phyloP scores from a whole-genome alignment of 1,140 invertebrate genomes.

The Brachionus rubens region DNA sequence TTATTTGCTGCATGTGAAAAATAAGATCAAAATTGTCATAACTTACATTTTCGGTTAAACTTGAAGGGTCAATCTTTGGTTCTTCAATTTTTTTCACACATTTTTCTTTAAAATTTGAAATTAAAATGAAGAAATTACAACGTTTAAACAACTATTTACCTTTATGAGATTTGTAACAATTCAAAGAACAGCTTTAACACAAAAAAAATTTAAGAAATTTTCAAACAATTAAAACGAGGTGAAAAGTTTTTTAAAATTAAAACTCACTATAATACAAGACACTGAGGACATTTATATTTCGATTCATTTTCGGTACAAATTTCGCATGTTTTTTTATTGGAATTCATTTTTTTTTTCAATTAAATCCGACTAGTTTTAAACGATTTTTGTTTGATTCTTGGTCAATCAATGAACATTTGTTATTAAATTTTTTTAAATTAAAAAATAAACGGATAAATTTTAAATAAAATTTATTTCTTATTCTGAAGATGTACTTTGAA shows the following conservation, averaged over 20 bases:
- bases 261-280: constrained; percentile 36
- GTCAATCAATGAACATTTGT: too few relatives aligned
- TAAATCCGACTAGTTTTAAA: too few relatives aligned
- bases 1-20: too few relatives aligned
- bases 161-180: constrained; percentile 38
- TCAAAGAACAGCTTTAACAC: constrained; percentile 17
- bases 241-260: background rate
- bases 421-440: too few relatives aligned
- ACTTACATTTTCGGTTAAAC: too few relatives aligned
- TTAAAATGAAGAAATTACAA: background rate
- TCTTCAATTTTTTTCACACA: background rate
- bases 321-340: constrained; percentile 10
- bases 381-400: too few relatives aligned
- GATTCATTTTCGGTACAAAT: constrained; percentile 1
- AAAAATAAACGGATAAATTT: too few relatives aligned
- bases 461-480: too few relatives aligned
- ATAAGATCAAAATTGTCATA: too few relatives aligned
- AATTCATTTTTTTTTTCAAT: constrained; percentile 5
- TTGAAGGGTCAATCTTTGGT: too few relatives aligned
- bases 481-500: too few relatives aligned
- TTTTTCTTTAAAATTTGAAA: background rate
- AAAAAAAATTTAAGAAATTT: background rate
- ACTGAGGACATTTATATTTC: constrained; percentile 45
- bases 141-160: background rate
- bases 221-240: background rate